Evolutionary conservation across 2,888 invertebrate species (phyloP), one percentile per base, ranked within the genome.

Genomic region (Athalia circularis): DNA sequence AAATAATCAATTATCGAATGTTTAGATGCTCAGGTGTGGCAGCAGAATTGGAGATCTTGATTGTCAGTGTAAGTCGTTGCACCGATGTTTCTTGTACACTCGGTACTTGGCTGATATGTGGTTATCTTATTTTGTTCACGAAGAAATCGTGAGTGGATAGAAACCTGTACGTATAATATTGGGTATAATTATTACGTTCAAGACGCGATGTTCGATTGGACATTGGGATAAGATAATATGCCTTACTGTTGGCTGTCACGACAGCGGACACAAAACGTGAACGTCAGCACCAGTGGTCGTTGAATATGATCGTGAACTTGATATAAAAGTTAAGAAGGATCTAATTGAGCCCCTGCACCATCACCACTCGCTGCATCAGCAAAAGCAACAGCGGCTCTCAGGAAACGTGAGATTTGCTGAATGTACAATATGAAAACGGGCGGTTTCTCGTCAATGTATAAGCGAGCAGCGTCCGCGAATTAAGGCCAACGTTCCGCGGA

Each of bases 401-500:
- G 11, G 57, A 29, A 59, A 45, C 77, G 77, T 67, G 75, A 76
- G 75, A 65, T 64, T 76, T 76, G 45, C 52, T 43, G 64, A 50
- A 67, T 48, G 11, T 8, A 47, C 9, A 50, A 67, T 50, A 45
- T 64, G 75, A 76, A 76, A 76, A 76, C 43, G 64, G 50, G 52
- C 45, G 50, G 64, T 76, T 65, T 76, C 75, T 64, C 64, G 75
- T 81, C 79, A 80, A 82, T 80, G 77, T 80, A 29, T 29, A 29
- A 78, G 65, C 77, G 72, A 64, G 74, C 78, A 81, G 80, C 78
- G 77, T 82, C 79, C 72, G 78, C 79, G 81, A 82, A 83, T 83
- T 83, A 82, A 83, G 83, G 81, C 81, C 82, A 79, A 80, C 81
- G 80, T 76, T 80, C 82, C 65, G 45, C 77, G 47, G 77, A 77